Percentiles rank a stretch among this genome's conserved stretches.
Evolutionary conservation across 1,140 invertebrate species (phyloP).

Genomic region (Drosophila nikananu): DNA sequence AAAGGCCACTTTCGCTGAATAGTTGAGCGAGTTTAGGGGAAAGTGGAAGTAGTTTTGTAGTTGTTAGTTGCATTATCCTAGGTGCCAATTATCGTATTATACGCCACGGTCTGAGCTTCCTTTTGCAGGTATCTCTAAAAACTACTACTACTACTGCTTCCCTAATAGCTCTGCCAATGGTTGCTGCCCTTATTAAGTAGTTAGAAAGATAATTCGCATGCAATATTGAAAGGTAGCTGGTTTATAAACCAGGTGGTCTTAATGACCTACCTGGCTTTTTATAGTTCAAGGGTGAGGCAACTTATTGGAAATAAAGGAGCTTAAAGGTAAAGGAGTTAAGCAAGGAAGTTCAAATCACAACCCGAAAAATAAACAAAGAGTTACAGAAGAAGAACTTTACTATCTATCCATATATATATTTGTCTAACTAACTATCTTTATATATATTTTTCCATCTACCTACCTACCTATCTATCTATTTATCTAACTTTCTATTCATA

Average conservation of each 20-base stretch:
- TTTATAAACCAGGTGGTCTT: not conserved
- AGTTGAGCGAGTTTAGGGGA: not conserved
- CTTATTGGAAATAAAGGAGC: no score
- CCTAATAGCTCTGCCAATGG: not conserved
- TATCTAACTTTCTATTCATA: no score
- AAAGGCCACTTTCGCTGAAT: constrained; percentile 18
- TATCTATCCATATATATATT: no score
- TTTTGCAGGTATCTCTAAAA: not conserved
- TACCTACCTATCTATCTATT: no score
- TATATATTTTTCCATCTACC: no score
- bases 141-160: not conserved
- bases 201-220: constrained; percentile 4
- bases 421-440: no score
- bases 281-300: not conserved
- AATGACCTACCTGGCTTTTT: not conserved
- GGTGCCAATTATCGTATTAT: not conserved
- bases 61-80: not conserved
- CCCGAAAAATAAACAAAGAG: no score
- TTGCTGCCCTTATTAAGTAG: constrained; percentile 2
- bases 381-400: no score
- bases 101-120: not conserved
- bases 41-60: not conserved
- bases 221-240: not conserved
- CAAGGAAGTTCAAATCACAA: no score
- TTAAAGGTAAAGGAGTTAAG: no score